Conservation (phyloP, 2,888 invertebrate species). For the Chymomyza fuscimana region DNA sequence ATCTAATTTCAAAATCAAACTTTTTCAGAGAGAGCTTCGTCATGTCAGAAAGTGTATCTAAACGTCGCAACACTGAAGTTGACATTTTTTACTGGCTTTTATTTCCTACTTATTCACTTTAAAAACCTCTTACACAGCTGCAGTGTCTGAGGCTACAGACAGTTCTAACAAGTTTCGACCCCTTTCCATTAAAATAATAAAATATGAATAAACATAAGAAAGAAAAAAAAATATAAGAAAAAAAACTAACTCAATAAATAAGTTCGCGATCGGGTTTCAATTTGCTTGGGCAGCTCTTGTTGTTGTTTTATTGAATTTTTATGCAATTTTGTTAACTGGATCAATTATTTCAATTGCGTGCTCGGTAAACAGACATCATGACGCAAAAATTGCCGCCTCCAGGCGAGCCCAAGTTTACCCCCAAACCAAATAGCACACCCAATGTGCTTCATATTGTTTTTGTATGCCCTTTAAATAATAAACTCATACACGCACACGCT, state of each 20-base stretch:
- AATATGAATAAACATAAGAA: slow-evolving; percentile 43
- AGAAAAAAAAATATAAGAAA: slow-evolving; percentile 12
- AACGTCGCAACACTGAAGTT: neutral
- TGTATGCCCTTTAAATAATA: slow-evolving; percentile 4
- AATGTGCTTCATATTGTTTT: slow-evolving; percentile 1
- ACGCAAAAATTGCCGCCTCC: slow-evolving; percentile 44
- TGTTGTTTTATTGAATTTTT: slow-evolving; percentile 63
- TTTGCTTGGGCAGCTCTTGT: slow-evolving; percentile 26
- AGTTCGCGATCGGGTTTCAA: slow-evolving; percentile 63
- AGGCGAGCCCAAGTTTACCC: slow-evolving; percentile 42
- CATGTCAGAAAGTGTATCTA: neutral
- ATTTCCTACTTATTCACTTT: slow-evolving; percentile 5
- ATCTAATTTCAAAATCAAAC: no score
- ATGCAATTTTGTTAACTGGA: slow-evolving; percentile 74
- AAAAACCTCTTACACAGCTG: slow-evolving; percentile 24
- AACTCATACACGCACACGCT: neutral
- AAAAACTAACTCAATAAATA: slow-evolving; percentile 61
- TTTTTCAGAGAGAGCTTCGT: no score
- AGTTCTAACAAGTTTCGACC: slow-evolving; percentile 47
- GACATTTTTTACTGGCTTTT: neutral
- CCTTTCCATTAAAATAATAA: slow-evolving; percentile 38
- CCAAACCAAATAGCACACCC: slow-evolving; percentile 32
- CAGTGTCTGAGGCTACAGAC: slow-evolving; percentile 1
- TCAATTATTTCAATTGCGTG: slow-evolving; percentile 74
- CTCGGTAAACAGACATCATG: slow-evolving; percentile 63